These are phyloP conservation scores for Planiliza haematocheilus DNA, from an alignment of 2,113 vertebrate genomes.

Conservation along the genomic window DNA sequence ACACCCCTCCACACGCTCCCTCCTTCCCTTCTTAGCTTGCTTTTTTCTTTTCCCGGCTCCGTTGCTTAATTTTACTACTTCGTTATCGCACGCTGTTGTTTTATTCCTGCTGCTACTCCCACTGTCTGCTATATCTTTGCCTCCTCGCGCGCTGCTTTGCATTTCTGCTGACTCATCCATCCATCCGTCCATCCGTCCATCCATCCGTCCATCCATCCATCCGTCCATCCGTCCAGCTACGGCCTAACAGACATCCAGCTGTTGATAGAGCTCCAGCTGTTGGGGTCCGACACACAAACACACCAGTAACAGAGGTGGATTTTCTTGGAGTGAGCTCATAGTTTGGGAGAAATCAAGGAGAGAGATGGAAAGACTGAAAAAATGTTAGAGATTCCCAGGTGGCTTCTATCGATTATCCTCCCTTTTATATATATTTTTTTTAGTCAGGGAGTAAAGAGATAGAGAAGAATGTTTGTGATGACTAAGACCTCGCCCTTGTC, in stretches of 20 bases:
- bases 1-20: not conserved
- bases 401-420: not conserved
- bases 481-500: no score
- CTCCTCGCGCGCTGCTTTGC: not conserved
- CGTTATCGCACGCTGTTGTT: slow-evolving; percentile 19
- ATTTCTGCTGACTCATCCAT: slow-evolving; percentile 14
- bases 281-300: slow-evolving; percentile 44
- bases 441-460: no score
- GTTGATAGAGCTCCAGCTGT: slow-evolving; percentile 1
- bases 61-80: not conserved
- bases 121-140: no score
- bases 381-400: slow-evolving; percentile 4
- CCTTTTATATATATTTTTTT: no score
- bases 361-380: slow-evolving; percentile 16
- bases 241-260: slow-evolving; percentile 17
- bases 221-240: not conserved
- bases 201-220: slow-evolving; percentile 11
- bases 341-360: not conserved
- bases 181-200: not conserved
- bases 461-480: no score
- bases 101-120: slow-evolving; percentile 5
- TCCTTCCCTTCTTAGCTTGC: slow-evolving; percentile 6
- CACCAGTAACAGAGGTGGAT: slow-evolving; percentile 35
- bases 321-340: slow-evolving; percentile 45
- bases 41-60: slow-evolving; percentile 39